Evolutionary conservation across 2,113 vertebrate genomes (phyloP), one percentile per base, ranked within the genome.

Genomic region (Tympanuchus pallidicinctus): DNA sequence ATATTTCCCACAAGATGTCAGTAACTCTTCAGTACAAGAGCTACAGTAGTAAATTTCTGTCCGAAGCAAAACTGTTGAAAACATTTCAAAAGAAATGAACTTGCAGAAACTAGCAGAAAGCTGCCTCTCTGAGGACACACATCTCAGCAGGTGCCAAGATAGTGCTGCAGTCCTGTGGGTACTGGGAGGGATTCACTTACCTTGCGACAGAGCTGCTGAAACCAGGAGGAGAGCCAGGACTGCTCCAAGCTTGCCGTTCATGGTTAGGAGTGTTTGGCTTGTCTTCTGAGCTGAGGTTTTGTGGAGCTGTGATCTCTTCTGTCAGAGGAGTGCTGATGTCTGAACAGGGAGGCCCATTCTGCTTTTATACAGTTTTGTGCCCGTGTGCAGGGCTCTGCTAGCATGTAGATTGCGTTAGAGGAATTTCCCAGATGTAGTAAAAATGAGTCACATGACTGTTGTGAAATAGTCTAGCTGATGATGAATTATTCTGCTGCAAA

Each of bases 401-500:
- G 95, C 86, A 64, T 7, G 12, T 20, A 3, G 38, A 64, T 97
- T 96, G 90, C 96, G 95, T 97, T 92, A 96, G 45, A 97, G 98
- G 97, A 98, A 97, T 97, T 98, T 98, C 97, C 95, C 97, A 71
- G 75, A 89, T 82, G 96, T 36, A 95, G 96, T 10, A 48, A 67
- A 81, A 52, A 52, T 97, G 95, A 98, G 96, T 98, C 97, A 98
- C 91, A 87, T 83, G 64, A 92, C 89, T 85, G 16, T 94, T 95
- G 91, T 40, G 92, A 93, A 93, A 94, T 61, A 78, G 89, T 67
- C 65, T 90, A 24, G 79, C 88, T 91, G 89, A 93, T 6, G n/a
- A 69, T 34, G 32, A 52, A 20, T 60, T 82, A n/a, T 72, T 89
- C 75, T 65, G 27, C 40, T 7, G 4, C 38, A 27, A 38, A 25